phyloP scores from a whole-genome alignment of 2,113 vertebrate genomes.

The Heptranchias perlo region DNA sequence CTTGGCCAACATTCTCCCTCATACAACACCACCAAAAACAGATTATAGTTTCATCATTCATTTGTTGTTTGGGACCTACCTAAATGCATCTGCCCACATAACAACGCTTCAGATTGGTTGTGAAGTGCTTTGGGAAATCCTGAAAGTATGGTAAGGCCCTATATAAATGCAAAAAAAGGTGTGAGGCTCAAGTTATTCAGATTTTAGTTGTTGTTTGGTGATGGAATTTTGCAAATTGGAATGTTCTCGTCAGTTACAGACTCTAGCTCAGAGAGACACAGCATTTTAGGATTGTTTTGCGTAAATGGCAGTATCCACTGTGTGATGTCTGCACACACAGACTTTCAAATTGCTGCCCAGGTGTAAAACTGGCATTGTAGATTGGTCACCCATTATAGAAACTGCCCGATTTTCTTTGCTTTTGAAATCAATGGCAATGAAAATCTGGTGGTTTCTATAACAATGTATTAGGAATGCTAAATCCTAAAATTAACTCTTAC shows the following conservation, averaged over 20 bases:
- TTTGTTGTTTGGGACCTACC: background rate
- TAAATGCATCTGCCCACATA: background rate
- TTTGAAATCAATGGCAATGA: background rate
- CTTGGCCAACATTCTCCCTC: too few relatives aligned
- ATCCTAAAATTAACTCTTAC: background rate
- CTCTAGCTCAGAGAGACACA: background rate
- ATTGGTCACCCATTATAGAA: background rate
- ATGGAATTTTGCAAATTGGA: background rate
- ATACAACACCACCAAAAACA: too few relatives aligned
- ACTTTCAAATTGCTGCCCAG: background rate
- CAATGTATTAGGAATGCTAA: background rate
- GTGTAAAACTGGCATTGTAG: background rate
- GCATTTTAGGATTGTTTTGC: background rate
- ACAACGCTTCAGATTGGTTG: background rate
- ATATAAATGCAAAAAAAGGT: background rate
- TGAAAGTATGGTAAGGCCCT: too few relatives aligned
- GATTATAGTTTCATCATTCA: too few relatives aligned
- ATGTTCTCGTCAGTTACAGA: background rate
- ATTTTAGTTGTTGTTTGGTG: background rate
- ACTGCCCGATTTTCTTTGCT: background rate
- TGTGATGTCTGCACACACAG: background rate
- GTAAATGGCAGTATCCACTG: background rate
- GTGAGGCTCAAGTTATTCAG: background rate
- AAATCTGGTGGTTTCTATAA: background rate
- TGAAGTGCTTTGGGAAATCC: background rate